Evolutionary conservation across 2,113 vertebrate genomes (phyloP).

Genomic region (Spilogale gracilis): DNA sequence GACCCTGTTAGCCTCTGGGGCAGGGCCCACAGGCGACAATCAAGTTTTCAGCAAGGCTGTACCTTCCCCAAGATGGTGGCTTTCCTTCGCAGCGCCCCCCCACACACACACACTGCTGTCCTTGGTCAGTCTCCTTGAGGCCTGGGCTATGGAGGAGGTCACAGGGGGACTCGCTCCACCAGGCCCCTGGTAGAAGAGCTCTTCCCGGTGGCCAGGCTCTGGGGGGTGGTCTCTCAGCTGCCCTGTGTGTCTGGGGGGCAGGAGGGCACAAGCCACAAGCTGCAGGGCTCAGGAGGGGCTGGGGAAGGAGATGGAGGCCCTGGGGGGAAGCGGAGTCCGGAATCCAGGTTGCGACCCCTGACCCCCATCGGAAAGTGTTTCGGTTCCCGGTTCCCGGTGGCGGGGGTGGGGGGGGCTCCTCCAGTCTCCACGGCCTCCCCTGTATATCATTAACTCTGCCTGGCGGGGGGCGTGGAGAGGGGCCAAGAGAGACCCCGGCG

Average conservation of each 20-base stretch:
- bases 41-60: neutral
- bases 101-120: no score
- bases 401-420: constrained; percentile 89
- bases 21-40: neutral
- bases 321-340: constrained; percentile 81
- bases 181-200: neutral
- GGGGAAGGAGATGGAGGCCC: constrained; percentile 2
- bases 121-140: rapidly evolving
- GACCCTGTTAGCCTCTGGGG: neutral
- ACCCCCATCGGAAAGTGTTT: constrained; percentile 96
- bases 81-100: neutral
- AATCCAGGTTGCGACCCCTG: constrained; percentile 94
- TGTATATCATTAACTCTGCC: constrained; percentile 97
- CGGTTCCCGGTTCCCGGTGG: constrained; percentile 94
- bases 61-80: neutral
- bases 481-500: constrained; percentile 95
- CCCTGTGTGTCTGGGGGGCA: constrained; percentile 25
- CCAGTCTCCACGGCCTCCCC: constrained; percentile 88
- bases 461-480: constrained; percentile 93
- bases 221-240: constrained; percentile 60
- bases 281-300: neutral
- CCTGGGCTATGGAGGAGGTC: neutral
- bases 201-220: neutral
- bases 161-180: no score
- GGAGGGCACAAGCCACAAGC: neutral